These are phyloP conservation scores for Sorex araneus DNA, from an alignment of 2,113 vertebrate genomes.

Conservation along the genomic window DNA sequence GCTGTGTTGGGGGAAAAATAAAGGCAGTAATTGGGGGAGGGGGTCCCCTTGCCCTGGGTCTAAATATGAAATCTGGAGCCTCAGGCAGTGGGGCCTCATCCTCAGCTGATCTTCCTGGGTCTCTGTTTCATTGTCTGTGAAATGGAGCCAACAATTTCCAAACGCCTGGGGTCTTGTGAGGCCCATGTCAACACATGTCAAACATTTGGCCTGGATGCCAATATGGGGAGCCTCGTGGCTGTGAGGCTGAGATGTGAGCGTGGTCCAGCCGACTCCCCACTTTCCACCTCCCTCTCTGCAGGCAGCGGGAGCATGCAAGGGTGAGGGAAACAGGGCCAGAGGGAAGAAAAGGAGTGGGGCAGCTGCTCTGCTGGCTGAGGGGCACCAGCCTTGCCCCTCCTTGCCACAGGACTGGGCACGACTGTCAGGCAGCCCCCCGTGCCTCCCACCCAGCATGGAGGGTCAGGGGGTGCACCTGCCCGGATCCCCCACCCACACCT, in stretches of 20 bases:
- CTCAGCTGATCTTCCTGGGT: background rate
- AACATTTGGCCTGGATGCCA: background rate
- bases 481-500: too few species aligned
- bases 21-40: background rate
- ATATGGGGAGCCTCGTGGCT: background rate
- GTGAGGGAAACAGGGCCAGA: background rate
- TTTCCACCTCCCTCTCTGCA: background rate
- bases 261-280: background rate
- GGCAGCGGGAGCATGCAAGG: background rate
- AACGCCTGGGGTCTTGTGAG: background rate
- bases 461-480: accelerated
- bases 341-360: accelerated
- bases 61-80: background rate
- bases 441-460: accelerated
- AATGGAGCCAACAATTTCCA: background rate
- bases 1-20: background rate
- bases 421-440: background rate
- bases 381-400: accelerated
- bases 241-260: background rate
- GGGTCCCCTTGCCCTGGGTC: too few species aligned
- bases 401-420: accelerated
- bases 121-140: constrained; percentile 10
- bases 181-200: background rate
- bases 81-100: too few species aligned
- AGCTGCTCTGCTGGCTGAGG: background rate